phyloP scores from a whole-genome alignment of 2,888 invertebrate species.

The Drosophila limbata region DNA sequence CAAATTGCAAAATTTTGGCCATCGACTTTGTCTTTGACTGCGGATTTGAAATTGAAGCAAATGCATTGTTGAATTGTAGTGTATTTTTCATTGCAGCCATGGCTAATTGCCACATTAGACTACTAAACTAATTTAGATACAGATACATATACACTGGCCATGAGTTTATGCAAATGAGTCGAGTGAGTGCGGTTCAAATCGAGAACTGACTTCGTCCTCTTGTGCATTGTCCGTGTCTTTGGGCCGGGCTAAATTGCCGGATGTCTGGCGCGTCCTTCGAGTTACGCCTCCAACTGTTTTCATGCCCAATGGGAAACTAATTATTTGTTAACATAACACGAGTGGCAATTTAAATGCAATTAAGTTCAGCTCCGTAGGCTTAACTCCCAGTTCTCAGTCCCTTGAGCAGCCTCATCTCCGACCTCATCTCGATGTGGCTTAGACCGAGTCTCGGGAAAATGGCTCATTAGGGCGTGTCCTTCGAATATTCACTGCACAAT shows the following conservation, averaged over 20 bases:
- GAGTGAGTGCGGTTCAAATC: slow-evolving; percentile 22
- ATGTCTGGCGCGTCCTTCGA: slow-evolving; percentile 40
- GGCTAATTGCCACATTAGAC: slow-evolving; percentile 47
- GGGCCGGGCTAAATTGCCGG: slow-evolving; percentile 44
- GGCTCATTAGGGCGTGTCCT: slow-evolving; percentile 72
- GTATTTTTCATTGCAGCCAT: slow-evolving; percentile 56
- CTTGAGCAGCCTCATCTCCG: background rate
- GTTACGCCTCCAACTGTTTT: slow-evolving; percentile 52
- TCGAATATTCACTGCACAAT: slow-evolving; percentile 51
- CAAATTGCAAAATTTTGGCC: slow-evolving; percentile 51
- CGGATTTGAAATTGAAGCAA: slow-evolving; percentile 18
- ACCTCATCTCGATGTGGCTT: slow-evolving; percentile 29
- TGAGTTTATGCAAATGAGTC: slow-evolving; percentile 71
- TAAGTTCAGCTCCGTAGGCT: slow-evolving; percentile 61
- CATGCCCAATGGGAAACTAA: slow-evolving; percentile 78
- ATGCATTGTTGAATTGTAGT: slow-evolving; percentile 59
- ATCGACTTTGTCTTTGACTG: background rate
- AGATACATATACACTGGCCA: slow-evolving; percentile 8
- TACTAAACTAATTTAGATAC: slow-evolving; percentile 1
- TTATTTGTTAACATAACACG: slow-evolving; percentile 83
- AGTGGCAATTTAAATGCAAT: slow-evolving; percentile 82
- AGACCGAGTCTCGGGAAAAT: slow-evolving; percentile 31
- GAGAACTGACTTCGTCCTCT: slow-evolving; percentile 21
- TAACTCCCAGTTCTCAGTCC: background rate
- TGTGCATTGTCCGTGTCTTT: slow-evolving; percentile 62